These are phyloP conservation scores for Orycteropus afer DNA, from an alignment of 2,113 vertebrate species.

Conservation along the genomic window DNA sequence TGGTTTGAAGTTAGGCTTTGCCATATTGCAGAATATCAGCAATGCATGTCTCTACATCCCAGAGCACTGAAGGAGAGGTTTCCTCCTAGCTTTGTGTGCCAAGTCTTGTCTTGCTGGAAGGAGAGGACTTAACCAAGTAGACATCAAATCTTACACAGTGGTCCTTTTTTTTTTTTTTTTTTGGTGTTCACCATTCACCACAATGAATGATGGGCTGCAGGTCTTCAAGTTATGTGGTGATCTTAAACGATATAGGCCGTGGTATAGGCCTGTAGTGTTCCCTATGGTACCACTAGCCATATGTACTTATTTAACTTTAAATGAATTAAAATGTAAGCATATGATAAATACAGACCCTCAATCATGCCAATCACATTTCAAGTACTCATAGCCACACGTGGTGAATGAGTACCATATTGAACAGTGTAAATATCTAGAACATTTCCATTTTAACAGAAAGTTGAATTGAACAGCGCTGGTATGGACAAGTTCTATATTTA, in stretches of 20 bases:
- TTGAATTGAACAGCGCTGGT: background rate
- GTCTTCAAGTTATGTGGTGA: background rate
- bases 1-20: background rate
- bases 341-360: background rate
- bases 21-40: background rate
- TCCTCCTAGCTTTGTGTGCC: background rate
- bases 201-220: background rate
- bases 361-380: background rate
- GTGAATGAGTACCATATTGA: background rate
- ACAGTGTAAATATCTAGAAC: background rate
- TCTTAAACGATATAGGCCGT: background rate
- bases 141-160: background rate
- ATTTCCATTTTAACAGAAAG: background rate
- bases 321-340: conserved; percentile 25
- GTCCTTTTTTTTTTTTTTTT: background rate
- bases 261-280: background rate
- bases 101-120: background rate
- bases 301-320: background rate
- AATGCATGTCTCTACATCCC: background rate
- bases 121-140: background rate
- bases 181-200: background rate
- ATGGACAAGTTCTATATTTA: background rate
- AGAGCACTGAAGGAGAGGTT: background rate
- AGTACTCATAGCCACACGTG: background rate
- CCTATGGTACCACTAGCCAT: background rate